Percentiles rank a stretch among this genome's conserved stretches.
Conservation (phyloP, 2,113 vertebrate genomes). For the Oncorhynchus keta region DNA sequence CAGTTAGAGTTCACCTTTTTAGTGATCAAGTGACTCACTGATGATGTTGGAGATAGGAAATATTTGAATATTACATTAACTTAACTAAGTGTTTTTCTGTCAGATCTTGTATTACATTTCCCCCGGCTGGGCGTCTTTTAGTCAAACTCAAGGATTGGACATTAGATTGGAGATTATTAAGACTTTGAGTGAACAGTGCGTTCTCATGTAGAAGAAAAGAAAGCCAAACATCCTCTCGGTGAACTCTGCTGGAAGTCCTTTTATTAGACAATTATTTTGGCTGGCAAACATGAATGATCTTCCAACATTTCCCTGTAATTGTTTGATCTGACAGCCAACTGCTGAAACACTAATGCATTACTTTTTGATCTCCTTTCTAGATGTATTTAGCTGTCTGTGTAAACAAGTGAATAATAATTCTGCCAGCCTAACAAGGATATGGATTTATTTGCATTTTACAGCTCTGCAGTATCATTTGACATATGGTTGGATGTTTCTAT, state of each 20-base stretch:
- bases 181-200: not conserved
- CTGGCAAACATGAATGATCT: conserved; percentile 8
- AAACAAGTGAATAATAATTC: conserved; percentile 2
- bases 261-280: conserved; percentile 7
- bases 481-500: conserved; percentile 17
- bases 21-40: conserved; percentile 25
- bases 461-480: conserved; percentile 1
- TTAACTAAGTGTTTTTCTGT: not conserved
- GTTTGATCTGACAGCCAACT: not conserved
- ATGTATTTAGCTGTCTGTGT: not conserved
- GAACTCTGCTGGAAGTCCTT: conserved; percentile 2
- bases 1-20: conserved; percentile 38
- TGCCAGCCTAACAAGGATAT: not conserved
- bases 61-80: conserved; percentile 11
- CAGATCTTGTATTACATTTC: not conserved
- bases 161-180: not conserved
- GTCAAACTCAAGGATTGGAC: not conserved
- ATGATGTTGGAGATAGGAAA: not conserved
- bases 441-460: not conserved
- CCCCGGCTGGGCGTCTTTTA: not conserved
- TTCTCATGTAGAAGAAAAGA: not conserved
- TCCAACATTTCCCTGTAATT: not conserved
- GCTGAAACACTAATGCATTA: not conserved
- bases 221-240: not conserved
- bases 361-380: conserved; percentile 1